These are phyloP conservation scores for Microtus ochrogaster DNA, from an alignment of 2,113 vertebrate genomes.

Conservation along the genomic window DNA sequence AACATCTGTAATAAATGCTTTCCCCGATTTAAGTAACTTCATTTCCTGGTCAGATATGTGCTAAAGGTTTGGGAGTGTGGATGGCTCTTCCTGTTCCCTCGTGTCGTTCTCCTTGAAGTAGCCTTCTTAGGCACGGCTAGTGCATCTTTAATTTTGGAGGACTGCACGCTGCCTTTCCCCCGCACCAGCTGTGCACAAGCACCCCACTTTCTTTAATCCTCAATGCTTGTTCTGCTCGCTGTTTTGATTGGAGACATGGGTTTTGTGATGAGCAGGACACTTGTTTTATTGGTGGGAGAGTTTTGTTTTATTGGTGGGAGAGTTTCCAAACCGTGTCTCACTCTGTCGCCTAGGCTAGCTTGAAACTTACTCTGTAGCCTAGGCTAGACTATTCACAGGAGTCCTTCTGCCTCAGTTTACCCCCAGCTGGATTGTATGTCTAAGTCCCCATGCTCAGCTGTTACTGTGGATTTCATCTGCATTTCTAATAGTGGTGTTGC, in stretches of 20 bases:
- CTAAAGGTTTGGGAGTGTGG: not conserved
- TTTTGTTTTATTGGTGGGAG: not conserved
- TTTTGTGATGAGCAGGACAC: not conserved
- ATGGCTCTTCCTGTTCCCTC: too few relatives aligned
- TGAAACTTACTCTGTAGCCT: not conserved
- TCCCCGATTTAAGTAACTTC: slow-evolving; percentile 34
- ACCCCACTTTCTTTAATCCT: too few relatives aligned
- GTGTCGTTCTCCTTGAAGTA: too few relatives aligned
- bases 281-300: not conserved
- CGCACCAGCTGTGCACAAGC: too few relatives aligned
- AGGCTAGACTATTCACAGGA: not conserved
- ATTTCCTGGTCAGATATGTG: not conserved
- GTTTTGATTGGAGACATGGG: not conserved
- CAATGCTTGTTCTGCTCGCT: too few relatives aligned
- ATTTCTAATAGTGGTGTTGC: not conserved
- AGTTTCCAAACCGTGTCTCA: not conserved
- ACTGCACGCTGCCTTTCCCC: too few relatives aligned
- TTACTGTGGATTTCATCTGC: not conserved
- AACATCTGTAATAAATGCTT: not conserved
- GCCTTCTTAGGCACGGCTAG: too few relatives aligned
- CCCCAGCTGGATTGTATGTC: not conserved
- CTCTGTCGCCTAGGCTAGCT: not conserved
- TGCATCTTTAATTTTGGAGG: too few relatives aligned
- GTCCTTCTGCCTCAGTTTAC: not conserved
- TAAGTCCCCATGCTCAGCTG: too few relatives aligned